Conservation (phyloP, 2,113 vertebrate genomes). For the Pseudopipra pipra region DNA sequence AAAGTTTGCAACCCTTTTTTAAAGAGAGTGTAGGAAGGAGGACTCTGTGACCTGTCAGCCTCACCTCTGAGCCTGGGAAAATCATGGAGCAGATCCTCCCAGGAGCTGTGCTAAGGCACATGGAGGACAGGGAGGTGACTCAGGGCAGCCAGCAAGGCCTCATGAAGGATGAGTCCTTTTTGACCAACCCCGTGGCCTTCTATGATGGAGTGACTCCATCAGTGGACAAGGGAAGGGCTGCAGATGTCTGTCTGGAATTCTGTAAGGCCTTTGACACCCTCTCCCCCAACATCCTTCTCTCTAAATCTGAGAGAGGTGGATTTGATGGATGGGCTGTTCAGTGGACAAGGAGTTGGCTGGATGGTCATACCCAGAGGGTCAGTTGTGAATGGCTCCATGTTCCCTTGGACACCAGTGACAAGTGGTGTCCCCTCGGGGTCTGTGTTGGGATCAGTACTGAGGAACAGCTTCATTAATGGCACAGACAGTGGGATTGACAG, state of each 20-base stretch:
- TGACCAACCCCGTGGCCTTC: neutral
- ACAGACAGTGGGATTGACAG: neutral
- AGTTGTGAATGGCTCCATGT: neutral
- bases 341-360: neutral
- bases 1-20: neutral
- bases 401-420: neutral
- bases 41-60: neutral
- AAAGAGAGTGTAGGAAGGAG: neutral
- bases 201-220: neutral
- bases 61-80: neutral
- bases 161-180: neutral
- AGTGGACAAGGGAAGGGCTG: neutral
- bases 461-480: neutral
- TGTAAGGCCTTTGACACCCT: neutral
- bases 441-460: neutral
- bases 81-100: neutral
- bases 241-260: neutral
- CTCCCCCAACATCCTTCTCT: neutral
- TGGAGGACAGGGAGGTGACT: neutral
- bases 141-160: neutral
- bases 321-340: neutral
- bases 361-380: neutral
- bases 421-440: accelerated
- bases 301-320: neutral
- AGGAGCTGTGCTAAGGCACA: neutral